These are phyloP conservation scores for Onychomys arenicola DNA, from an alignment of 2,797 vertebrate genomes.

Conservation along the genomic window DNA sequence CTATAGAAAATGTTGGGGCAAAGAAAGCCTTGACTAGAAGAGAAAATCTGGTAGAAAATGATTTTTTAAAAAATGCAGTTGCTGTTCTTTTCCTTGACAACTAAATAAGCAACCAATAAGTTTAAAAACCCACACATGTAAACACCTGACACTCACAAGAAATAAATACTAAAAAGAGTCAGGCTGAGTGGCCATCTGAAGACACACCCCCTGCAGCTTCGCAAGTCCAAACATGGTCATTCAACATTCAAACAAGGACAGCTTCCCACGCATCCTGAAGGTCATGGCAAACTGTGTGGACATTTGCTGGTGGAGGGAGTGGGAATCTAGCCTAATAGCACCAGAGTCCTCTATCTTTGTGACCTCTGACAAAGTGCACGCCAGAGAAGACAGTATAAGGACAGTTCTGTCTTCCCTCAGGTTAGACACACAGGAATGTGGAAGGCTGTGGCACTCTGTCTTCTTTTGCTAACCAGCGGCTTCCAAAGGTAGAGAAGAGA, in stretches of 20 bases:
- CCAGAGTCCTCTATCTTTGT: background rate
- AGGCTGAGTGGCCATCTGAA: slow-evolving; percentile 39
- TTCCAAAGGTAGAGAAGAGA: background rate
- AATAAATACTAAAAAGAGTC: slow-evolving; percentile 51
- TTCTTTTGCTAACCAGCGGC: background rate
- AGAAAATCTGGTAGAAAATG: background rate
- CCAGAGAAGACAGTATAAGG: background rate
- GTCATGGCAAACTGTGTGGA: background rate
- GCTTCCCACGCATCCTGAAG: slow-evolving; percentile 38
- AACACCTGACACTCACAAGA: background rate
- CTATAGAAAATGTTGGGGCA: slow-evolving; percentile 27
- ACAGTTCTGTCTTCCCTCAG: background rate
- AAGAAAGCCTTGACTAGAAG: slow-evolving; percentile 38
- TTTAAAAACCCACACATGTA: background rate
- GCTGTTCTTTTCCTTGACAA: slow-evolving; percentile 50
- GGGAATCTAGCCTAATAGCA: background rate
- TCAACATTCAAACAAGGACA: slow-evolving; percentile 46
- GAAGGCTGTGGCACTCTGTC: background rate
- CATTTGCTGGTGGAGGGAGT: background rate
- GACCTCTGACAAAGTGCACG: background rate
- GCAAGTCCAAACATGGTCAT: slow-evolving; percentile 63
- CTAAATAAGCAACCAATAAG: background rate
- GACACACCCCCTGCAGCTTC: background rate
- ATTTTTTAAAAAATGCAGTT: background rate
- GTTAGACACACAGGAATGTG: background rate